A percentile compares a stretch with the other conserved stretches of the same genome.
phyloP scores from a whole-genome alignment of 2,113 vertebrate genomes.

The Calonectris borealis region DNA sequence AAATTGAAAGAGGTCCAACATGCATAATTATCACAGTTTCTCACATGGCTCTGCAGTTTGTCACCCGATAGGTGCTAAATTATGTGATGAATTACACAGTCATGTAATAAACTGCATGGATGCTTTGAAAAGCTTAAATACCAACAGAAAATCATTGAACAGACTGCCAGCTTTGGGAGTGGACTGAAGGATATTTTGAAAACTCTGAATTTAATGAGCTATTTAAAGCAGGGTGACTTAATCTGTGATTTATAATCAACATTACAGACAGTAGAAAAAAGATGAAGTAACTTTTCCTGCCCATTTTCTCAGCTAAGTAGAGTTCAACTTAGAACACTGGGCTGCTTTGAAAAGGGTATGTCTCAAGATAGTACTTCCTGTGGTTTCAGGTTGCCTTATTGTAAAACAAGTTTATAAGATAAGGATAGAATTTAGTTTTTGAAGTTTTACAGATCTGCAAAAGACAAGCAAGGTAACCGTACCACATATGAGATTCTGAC shows the following conservation, averaged over 20 bases:
- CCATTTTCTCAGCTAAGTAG: neutral
- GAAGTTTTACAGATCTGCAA: neutral
- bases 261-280: neutral
- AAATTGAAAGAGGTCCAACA: neutral
- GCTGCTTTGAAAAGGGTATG: neutral
- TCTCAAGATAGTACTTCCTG: neutral
- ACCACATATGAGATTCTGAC: too few species aligned
- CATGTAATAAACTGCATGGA: neutral
- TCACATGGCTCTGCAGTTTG: neutral
- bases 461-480: neutral
- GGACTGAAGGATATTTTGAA: neutral
- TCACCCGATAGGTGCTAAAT: neutral
- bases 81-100: neutral
- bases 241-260: neutral
- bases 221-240: neutral
- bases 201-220: neutral
- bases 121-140: neutral
- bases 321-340: neutral
- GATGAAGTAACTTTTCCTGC: neutral
- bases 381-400: neutral
- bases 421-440: neutral
- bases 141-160: neutral
- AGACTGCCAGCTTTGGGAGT: neutral
- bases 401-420: neutral
- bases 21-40: neutral